Base-by-base conservation (phyloP, 2,113 vertebrate species). In the Sturnira hondurensis region DNA sequence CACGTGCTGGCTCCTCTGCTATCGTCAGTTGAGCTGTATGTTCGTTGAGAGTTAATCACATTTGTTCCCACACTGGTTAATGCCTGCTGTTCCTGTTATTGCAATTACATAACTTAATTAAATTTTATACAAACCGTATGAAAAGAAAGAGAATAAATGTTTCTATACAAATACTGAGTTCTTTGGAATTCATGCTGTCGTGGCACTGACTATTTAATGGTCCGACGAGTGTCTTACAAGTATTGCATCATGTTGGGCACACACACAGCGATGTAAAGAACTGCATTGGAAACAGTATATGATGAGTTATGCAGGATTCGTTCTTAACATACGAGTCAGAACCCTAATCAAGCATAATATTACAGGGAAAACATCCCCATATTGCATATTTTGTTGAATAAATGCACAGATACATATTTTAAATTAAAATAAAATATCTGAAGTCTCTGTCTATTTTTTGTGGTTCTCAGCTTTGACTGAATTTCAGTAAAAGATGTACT, bases 21-120 rank as follows among this genome's bases (percentile, higher is more conserved):
- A 13, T 47, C 82, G 52, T 3, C 28, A 20, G 9, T 3, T 65
- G 31, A 73, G 26, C 4, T 89, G n/a, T 19, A 22, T 61, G 31
- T 74, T 50, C 54, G 26, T 22, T 45, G 24, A 84, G 16, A 47
- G 22, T 54, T n/a, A 47, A 12, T 38, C 10, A 71, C 31, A 26
- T 52, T 90, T 88, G 24, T 31, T 86, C 52, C 36, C 41, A 70
- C 85, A 73, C 47, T 73, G 52, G 17, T 54, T 47, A 73, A 61
- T 71, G 19, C 58, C 20, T 71, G 7, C 47, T 91, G 7, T 54
- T 91, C 70, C 89, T 73, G 56, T 67, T 74, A 74, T n/a, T 93
- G 73, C 26, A 61, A 7, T 96, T 45, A 38, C 22, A 26, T 76
- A 94, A 77, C 76, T 74, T 89, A 77, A 88, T 88, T 95, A 86